These are phyloP conservation scores for Arion vulgaris DNA, from an alignment of 1,140 invertebrate genomes.

Conservation along the genomic window DNA sequence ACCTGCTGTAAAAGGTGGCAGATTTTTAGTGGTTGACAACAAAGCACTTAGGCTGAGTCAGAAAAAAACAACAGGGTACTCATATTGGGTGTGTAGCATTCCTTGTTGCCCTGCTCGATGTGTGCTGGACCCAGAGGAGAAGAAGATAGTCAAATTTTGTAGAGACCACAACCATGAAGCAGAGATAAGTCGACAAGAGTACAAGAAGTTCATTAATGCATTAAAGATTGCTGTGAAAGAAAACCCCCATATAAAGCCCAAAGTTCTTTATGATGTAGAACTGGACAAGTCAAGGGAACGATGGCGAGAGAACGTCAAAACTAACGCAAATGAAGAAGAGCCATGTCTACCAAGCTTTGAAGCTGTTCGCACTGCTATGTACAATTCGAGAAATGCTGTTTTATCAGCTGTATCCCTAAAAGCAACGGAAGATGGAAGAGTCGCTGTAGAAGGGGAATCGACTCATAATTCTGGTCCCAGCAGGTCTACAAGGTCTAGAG, in stretches of 20 bases:
- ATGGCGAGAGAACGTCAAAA: constrained; percentile 5
- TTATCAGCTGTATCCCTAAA: constrained; percentile 29
- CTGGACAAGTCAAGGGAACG: constrained; percentile 21
- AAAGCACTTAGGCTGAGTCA: constrained; percentile 23
- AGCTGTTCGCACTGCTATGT: constrained; percentile 27
- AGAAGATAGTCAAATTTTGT: constrained; percentile 22
- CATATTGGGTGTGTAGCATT: constrained; percentile 39
- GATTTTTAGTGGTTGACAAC: constrained; percentile 30
- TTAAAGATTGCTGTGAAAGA: constrained; percentile 28
- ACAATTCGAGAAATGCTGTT: constrained; percentile 38
- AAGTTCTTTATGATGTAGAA: constrained; percentile 32
- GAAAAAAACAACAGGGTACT: constrained; percentile 26
- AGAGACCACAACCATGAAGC: constrained; percentile 31
- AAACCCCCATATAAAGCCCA: constrained; percentile 40
- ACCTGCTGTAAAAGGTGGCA: not conserved
- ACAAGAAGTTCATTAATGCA: constrained; percentile 34
- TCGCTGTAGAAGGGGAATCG: not conserved
- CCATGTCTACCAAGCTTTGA: constrained; percentile 32
- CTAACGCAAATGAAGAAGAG: constrained; percentile 19
- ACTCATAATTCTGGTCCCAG: constrained; percentile 6
- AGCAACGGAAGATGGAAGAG: constrained; percentile 21
- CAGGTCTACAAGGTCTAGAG: constrained; percentile 30
- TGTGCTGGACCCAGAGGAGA: constrained; percentile 34
- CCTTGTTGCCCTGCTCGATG: constrained; percentile 36
- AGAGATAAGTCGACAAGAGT: constrained; percentile 30